Base-by-base conservation (phyloP, 2,113 vertebrate genomes). In the Ictidomys tridecemlineatus region DNA sequence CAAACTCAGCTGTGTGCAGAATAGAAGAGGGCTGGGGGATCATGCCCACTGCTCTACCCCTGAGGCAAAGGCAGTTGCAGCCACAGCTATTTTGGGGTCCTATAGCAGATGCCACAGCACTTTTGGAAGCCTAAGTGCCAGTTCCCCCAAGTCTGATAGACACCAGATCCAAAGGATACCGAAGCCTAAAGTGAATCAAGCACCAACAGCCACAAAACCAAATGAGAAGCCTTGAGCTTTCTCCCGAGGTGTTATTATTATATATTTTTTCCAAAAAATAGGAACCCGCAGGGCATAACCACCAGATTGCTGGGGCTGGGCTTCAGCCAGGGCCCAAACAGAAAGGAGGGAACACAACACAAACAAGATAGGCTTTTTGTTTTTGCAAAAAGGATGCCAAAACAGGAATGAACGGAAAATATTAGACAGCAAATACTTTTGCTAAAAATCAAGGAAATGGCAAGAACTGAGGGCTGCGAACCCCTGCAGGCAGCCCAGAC, bases 51-150 rank as follows among this genome's bases (percentile, higher is more conserved):
- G 80, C 51, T 86, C 95, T 65, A 16, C 12, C 0, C 96, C 20
- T 89, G 39, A 97, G 96, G 97, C 93, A 90, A 97, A 93, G 97
- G 39, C 95, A 39, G 65, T 16, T 65, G 91, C 89, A 63, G 96
- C 58, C 91, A 84, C 90, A 26, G 98, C 94, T 94, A 95, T 92
- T 97, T 67, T 82, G 97, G 97, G 97, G 82, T 89, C 67, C 77
- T 80, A 78, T 3, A 94, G 85, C 86, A 97, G 78, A 82, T 30
- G n/a, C 58, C 80, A 89, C 76, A 87, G 70, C 97, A 91, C 96
- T 90, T 32, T 48, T 26, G 76, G 84, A 76, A 92, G 51, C 85
- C 56, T 76, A 90, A 91, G 90, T 88, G n/a, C 92, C 61, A 2
- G 30, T 94, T 95, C 74, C 92, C 94, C 34, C 8, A 90, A 89